Evolutionary conservation across 1,140 invertebrate species (phyloP), one percentile per base, ranked within the genome.

Genomic region (Pseudomyrmex concolor): DNA sequence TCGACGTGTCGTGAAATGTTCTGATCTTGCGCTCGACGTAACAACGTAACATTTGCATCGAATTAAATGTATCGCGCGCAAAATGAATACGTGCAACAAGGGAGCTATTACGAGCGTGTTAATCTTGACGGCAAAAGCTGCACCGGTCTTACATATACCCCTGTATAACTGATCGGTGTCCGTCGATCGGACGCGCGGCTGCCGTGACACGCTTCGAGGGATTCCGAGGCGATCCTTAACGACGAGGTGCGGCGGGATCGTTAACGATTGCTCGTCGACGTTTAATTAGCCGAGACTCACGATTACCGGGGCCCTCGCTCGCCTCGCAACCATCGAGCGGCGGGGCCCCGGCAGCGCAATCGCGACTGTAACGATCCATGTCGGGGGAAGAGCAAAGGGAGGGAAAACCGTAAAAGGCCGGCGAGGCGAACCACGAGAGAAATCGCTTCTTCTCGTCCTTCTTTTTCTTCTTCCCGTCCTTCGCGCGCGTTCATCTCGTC

Each of bases 191-290:
- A 84, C 72, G 70, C 54, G 86, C 74, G 81, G 76, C 87, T 84
- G 83, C 85, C 87, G 83, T 89, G 85, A 89, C 85, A 85, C 89
- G 89, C 85, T 87, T 83, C 80, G 80, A 85, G 83, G 82, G 73
- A 89, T 89, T 89, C 83, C 85, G 71, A 7, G 43, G 67, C 87
- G 83, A 89, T 89, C 87, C 87, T 89, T 89, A 87, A 87, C 83
- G 85, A 86, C 83, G 83, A 84, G 81, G 87, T 83, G 85, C 87
- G 85, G 85, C 86, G 86, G 34, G 86, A 86, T 90, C 89, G 89
- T 91, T 91, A 91, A 91, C 91, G 89, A 91, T 90, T 85, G 86
- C 86, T 89, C 83, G 88, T 90, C 89, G 88, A 87, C 86, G 89
- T 91, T 91, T 91, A 91, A 91, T 91, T 91, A 91, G 90, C 84